Percentiles rank a stretch among this genome's conserved stretches.
Evolutionary conservation across 2,797 vertebrate genomes (phyloP).

Genomic region (Chiroxiphia lanceolata): DNA sequence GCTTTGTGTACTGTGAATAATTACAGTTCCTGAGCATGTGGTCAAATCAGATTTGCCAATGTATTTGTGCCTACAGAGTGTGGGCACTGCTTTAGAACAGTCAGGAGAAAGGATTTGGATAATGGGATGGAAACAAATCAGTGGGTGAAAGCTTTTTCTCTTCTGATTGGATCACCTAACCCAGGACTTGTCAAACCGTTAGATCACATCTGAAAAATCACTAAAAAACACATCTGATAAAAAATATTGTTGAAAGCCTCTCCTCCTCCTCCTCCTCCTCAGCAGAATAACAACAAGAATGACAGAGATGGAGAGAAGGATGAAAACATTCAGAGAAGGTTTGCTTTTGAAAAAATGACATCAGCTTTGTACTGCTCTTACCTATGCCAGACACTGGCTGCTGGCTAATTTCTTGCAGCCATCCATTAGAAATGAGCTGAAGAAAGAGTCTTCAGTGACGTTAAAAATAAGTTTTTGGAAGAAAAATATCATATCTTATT

Average conservation of each 20-base stretch:
- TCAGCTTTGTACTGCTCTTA: neutral
- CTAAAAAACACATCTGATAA: neutral
- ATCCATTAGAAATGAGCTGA: neutral
- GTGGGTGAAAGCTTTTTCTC: neutral
- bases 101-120: neutral
- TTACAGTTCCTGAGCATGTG: neutral
- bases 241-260: neutral
- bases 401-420: neutral
- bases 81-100: neutral
- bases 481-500: neutral
- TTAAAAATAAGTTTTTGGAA: neutral
- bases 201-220: neutral
- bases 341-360: neutral
- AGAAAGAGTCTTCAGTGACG: neutral
- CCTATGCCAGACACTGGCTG: neutral
- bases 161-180: neutral
- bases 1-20: neutral
- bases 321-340: neutral
- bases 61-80: neutral
- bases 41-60: neutral
- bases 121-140: neutral
- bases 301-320: neutral
- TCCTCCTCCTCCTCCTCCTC: neutral
- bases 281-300: neutral
- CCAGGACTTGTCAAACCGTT: neutral